Evolutionary conservation across 1,140 invertebrate species (phyloP).

Genomic region (Zaprionus gabonicus): DNA sequence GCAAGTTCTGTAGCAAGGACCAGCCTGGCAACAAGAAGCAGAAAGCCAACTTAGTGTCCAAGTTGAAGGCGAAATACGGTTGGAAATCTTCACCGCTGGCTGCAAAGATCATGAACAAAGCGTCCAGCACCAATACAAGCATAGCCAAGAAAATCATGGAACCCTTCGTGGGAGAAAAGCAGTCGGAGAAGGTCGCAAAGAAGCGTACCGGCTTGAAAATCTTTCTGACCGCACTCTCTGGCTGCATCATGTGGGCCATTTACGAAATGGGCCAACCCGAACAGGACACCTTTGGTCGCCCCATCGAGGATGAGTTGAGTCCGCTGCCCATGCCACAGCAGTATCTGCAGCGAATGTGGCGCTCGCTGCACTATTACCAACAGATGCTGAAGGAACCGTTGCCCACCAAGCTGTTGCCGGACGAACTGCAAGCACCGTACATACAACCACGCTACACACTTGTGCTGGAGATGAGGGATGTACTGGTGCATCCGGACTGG

Average conservation of each 20-base stretch:
- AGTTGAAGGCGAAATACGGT: not conserved
- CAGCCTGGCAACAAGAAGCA: not conserved
- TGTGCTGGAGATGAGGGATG: slow-evolving; percentile 97
- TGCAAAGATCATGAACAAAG: not conserved
- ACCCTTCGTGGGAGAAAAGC: not conserved
- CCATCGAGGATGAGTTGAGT: slow-evolving; percentile 92
- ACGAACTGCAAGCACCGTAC: slow-evolving; percentile 95
- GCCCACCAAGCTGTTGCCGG: slow-evolving; percentile 96
- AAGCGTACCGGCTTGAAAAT: slow-evolving; percentile 54
- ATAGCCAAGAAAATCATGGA: not conserved
- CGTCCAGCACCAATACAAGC: not conserved
- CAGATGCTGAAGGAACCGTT: slow-evolving; percentile 97
- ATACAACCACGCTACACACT: slow-evolving; percentile 98
- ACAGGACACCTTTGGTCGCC: slow-evolving; percentile 89
- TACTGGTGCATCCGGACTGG: slow-evolving; percentile 99
- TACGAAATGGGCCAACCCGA: slow-evolving; percentile 90
- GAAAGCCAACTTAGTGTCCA: not conserved
- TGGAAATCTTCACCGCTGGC: not conserved
- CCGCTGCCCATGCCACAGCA: slow-evolving; percentile 89
- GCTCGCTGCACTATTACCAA: slow-evolving; percentile 91
- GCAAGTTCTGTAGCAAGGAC: not conserved
- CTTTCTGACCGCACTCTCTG: slow-evolving; percentile 85
- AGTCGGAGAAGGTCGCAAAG: not conserved
- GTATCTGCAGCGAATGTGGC: slow-evolving; percentile 90
- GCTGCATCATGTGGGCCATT: slow-evolving; percentile 86